Percentiles rank a stretch among this genome's conserved stretches.
phyloP scores from a whole-genome alignment of 2,797 vertebrate genomes.

The Tadarida brasiliensis region DNA sequence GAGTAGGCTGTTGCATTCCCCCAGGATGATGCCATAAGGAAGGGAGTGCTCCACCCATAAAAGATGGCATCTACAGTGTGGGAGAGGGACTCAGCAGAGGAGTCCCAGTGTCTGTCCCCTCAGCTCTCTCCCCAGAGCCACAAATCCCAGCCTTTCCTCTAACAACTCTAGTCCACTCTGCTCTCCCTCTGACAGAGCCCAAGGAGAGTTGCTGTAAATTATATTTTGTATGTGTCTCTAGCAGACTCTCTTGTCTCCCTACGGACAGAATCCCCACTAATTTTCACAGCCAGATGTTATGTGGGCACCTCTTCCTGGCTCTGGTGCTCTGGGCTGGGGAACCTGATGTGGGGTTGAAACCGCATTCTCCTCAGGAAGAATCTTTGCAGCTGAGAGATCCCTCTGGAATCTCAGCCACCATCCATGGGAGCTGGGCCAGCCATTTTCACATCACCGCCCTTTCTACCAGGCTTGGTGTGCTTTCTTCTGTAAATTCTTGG shows the following conservation, averaged over 20 bases:
- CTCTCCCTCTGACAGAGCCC: neutral
- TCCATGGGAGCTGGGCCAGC: neutral
- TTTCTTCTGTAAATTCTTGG: neutral
- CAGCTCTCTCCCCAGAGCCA: neutral
- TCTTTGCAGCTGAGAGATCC: neutral
- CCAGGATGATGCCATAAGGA: neutral
- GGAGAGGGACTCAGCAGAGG: neutral
- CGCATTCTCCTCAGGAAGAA: neutral
- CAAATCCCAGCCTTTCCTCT: neutral
- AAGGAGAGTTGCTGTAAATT: neutral
- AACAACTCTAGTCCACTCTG: neutral
- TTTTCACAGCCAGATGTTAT: neutral
- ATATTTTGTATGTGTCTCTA: neutral
- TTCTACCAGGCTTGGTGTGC: neutral
- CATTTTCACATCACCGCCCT: neutral
- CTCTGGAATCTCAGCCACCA: neutral
- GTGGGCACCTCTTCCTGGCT: neutral
- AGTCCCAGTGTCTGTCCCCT: neutral
- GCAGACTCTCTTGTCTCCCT: neutral
- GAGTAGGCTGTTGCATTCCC: neutral
- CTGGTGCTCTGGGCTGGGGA: neutral
- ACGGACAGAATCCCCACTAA: neutral
- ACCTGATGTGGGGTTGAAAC: neutral
- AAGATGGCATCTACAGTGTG: neutral
- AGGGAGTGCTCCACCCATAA: neutral